Evolutionary conservation across 92 coral and sea anemone species (phyloP).

Genomic region (Epizoanthus stellaris): DNA sequence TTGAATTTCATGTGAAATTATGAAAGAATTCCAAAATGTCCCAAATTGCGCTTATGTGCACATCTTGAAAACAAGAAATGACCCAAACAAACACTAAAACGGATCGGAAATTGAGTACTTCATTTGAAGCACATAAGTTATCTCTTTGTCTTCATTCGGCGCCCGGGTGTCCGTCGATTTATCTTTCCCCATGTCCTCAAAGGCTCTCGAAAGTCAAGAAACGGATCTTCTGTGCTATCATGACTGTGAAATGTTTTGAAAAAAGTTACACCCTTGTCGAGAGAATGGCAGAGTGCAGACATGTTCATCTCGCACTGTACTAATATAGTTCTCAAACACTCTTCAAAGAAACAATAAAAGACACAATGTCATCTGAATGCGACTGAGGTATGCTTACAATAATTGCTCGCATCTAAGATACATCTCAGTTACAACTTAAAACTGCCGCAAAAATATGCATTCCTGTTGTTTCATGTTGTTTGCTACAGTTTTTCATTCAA

Average conservation of each 20-base stretch:
- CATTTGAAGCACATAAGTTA: constrained; percentile 37
- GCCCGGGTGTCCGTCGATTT: constrained; percentile 27
- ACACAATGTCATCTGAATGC: background rate
- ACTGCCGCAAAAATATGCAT: background rate
- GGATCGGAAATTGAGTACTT: constrained; percentile 45
- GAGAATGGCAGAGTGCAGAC: background rate
- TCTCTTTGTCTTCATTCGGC: constrained; percentile 29
- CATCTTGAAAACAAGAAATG: constrained; percentile 16
- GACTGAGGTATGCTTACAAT: background rate
- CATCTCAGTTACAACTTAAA: constrained; percentile 1
- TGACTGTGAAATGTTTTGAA: background rate
- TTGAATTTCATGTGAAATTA: background rate
- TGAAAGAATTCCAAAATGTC: constrained; percentile 30
- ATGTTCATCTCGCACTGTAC: background rate
- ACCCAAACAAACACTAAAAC: constrained; percentile 31
- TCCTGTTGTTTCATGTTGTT: background rate
- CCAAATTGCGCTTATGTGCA: constrained; percentile 33
- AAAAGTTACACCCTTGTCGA: background rate
- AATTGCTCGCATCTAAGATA: constrained; percentile 1
- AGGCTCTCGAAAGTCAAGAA: constrained; percentile 39
- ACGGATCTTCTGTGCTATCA: constrained; percentile 39
- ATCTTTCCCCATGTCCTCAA: constrained; percentile 26
- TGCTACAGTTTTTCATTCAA: background rate
- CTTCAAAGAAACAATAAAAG: constrained; percentile 8
- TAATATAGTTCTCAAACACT: constrained; percentile 3